Base-by-base conservation (phyloP, 2,113 vertebrate species). In the Brachypodius melanocephalos region DNA sequence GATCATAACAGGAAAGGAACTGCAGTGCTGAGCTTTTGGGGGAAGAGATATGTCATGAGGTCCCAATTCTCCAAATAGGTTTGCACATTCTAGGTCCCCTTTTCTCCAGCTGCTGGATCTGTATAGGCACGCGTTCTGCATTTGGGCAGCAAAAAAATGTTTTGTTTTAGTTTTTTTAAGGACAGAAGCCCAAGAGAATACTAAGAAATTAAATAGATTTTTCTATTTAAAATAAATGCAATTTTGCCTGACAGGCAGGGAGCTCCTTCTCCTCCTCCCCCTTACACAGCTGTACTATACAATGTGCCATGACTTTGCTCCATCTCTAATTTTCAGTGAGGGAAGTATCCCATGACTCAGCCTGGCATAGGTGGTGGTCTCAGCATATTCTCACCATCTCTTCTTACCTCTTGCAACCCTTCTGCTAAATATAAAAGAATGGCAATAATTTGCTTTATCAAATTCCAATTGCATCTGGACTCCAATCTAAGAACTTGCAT, bases 1-100 rank as follows among this genome's bases (percentile, higher is more conserved):
- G 6, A 71, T 85, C 72, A 69, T 69, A 63, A 34, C 72, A 88
- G 79, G 46, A 83, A 80, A 83, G 51, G 75, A 92, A 71, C 78
- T 76, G 72, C 62, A 90, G 67, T 66, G 46, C 71, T 88, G 82
- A 94, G 82, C 71, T 92, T 94, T 92, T 73, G 67, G 67, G 85
- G 66, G 85, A 95, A 93, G 71, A 83, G 75, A 76, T 79, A 57
- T 73, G 79, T 88, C 85, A 69, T 20, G 79, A 94, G 67, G 85
- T 94, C 92, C 79, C 90, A 97, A 66, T 93, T 85, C 88, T 94
- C 82, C 78, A 90, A 94, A 79, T 88, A 88, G 49, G 69, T 82
- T 85, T 88, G 49, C 78, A 48, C 75, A 48, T 84, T 90, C 48
- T 76, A 77, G 21, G 43, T 74, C 92, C 73, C 55, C 65, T 86